These are phyloP conservation scores for Ectropis grisescens DNA, from an alignment of 1,140 invertebrate species.

Conservation along the genomic window DNA sequence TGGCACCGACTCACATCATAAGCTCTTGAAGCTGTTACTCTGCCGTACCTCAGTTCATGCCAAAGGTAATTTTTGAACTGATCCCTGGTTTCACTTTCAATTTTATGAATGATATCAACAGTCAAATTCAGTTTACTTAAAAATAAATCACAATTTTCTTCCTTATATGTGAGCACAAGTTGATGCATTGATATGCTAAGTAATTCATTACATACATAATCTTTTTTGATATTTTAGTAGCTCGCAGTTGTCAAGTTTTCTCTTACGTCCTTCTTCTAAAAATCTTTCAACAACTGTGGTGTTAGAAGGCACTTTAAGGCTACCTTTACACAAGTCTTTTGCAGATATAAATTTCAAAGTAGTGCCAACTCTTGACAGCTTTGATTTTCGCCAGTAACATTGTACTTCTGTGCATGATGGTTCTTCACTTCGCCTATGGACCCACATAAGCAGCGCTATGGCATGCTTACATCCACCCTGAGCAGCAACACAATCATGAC, in stretches of 20 bases:
- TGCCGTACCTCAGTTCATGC: conserved; percentile 5
- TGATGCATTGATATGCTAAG: conserved; percentile 11
- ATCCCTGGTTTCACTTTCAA: conserved; percentile 16
- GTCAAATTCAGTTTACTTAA: conserved; percentile 5
- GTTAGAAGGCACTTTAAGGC: no score
- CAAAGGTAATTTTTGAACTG: conserved; percentile 5
- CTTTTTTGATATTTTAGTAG: conserved; percentile 7
- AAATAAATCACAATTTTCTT: conserved; percentile 12
- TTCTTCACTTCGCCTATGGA: conserved; percentile 38
- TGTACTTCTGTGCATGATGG: conserved; percentile 25
- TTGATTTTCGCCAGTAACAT: conserved; percentile 42
- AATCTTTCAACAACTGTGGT: no score
- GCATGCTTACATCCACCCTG: conserved; percentile 18
- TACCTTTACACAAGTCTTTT: conserved; percentile 7
- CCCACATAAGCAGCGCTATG: conserved; percentile 42
- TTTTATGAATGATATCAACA: conserved; percentile 5
- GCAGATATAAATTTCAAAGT: conserved; percentile 4
- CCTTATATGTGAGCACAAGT: conserved; percentile 11
- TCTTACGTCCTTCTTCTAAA: conserved; percentile 13
- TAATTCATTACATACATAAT: conserved; percentile 3
- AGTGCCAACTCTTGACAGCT: conserved; percentile 7
- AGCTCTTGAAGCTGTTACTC: conserved; percentile 5
- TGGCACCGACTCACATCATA: conserved; percentile 23
- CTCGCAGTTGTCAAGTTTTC: conserved; percentile 15
- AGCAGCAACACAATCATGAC: conserved; percentile 16